Evolutionary conservation across 2,113 vertebrate genomes (phyloP), one percentile per base, ranked within the genome.

Genomic region (Corythoichthys intestinalis): DNA sequence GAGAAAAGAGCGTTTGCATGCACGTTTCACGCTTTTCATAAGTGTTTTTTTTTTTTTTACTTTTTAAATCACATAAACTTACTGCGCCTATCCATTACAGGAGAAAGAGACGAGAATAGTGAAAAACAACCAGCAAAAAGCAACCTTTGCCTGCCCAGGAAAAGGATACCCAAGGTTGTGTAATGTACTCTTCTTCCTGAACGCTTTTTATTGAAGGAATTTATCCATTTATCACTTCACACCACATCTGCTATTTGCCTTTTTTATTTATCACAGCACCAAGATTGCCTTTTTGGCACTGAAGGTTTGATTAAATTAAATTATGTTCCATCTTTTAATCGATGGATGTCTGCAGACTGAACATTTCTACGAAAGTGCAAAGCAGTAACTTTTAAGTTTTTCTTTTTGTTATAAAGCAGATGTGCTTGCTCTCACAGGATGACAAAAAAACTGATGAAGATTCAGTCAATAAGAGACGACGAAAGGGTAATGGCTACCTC

Each of bases 81-180:
- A 37, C 10, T 65, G 1, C 73, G 8, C 68, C 37, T 67, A 69
- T 70, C 37, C 69, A 12, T 82, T 84, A 10, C 74, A 93, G 92
- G 77, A 65, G 53, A 86, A 72, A 86, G 89, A 12, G 90, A 92
- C 78, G 92, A 93, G 81, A 94, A 90, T 66, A 84, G 71, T 17
- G 91, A 96, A 20, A 74, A 85, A 2, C 66, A 73, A 81, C 86
- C 86, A 66, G 85, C 90, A 0, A 91, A 87, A 75, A 80, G 88
- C 17, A 83, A 90, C 76, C 90, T 92, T 78, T 44, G 86, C 72
- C 85, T 89, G 70, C 92, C 92, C 41, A 94, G 95, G 75, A 99
- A 98, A 81, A 91, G 96, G 82, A 93, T 93, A 35, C 96, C 96
- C 63, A 93, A 95, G 91, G 97, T 99, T 89, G 84, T 6, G 3